Conservation (phyloP, 2,113 vertebrate genomes). For the Pelmatolapia mariae region DNA sequence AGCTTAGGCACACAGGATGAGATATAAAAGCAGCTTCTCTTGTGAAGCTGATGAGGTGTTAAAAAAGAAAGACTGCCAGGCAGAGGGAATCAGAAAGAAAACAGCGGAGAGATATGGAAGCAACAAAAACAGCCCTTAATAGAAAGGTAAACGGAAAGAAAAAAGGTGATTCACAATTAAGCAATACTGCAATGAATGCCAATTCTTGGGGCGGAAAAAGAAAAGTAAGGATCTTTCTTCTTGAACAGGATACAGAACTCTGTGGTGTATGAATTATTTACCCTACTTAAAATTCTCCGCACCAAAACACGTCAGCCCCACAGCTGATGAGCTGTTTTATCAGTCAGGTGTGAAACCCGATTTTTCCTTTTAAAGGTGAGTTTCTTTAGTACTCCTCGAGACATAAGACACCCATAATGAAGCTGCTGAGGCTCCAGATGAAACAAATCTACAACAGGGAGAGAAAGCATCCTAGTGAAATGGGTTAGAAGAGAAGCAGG, state of each 20-base stretch:
- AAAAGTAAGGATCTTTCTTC: slow-evolving; percentile 16
- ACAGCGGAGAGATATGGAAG: background rate
- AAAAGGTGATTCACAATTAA: slow-evolving; percentile 20
- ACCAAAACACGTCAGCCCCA: slow-evolving; percentile 32
- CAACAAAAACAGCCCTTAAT: slow-evolving; percentile 43
- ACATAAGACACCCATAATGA: background rate
- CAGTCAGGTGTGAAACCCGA: slow-evolving; percentile 15
- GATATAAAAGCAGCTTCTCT: background rate
- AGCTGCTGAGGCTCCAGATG: background rate
- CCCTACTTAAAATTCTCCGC: slow-evolving; percentile 47
- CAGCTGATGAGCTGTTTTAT: slow-evolving; percentile 37
- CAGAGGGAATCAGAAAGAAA: background rate
- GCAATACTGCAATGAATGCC: slow-evolving; percentile 16
- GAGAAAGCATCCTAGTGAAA: background rate
- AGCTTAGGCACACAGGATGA: background rate
- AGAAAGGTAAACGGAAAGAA: slow-evolving; percentile 34
- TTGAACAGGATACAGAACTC: slow-evolving; percentile 17
- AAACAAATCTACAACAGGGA: background rate
- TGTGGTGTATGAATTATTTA: slow-evolving; percentile 47
- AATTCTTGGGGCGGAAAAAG: slow-evolving; percentile 9
- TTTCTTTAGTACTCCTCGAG: background rate
- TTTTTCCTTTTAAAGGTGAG: slow-evolving; percentile 7
- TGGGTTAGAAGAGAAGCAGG: background rate
- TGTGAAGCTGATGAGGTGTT: background rate
- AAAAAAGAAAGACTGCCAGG: background rate